A percentile compares a stretch with the other conserved stretches of the same genome.
These are phyloP conservation scores for Camponotus floridanus DNA, from an alignment of 1,140 invertebrate species.

Conservation along the genomic window DNA sequence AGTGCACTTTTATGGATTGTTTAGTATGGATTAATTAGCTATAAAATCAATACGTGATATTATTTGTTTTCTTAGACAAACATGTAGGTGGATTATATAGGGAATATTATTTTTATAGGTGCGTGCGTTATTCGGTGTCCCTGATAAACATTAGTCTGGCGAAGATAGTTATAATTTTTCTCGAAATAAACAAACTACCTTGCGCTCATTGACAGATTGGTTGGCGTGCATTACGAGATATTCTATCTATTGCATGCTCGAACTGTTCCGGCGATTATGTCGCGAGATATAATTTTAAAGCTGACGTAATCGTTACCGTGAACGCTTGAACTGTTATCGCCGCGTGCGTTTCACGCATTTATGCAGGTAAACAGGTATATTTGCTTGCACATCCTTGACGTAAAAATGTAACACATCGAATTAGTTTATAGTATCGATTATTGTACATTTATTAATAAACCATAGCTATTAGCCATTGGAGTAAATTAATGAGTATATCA, in stretches of 20 bases:
- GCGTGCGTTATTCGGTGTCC: background rate
- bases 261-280: slow-evolving; percentile 50
- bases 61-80: background rate
- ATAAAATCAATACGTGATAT: background rate
- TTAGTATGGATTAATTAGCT: background rate
- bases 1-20: background rate
- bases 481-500: background rate
- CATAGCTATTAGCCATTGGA: background rate
- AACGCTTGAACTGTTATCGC: slow-evolving; percentile 64
- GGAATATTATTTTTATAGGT: slow-evolving; percentile 12
- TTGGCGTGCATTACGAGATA: slow-evolving; percentile 10
- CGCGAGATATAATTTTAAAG: slow-evolving; percentile 71
- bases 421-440: slow-evolving; percentile 8
- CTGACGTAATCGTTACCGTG: slow-evolving; percentile 68
- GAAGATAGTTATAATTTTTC: slow-evolving; percentile 8
- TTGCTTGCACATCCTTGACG: background rate
- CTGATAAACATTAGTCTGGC: background rate
- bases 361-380: slow-evolving; percentile 58
- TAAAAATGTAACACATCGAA: slow-evolving; percentile 7
- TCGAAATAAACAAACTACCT: slow-evolving; percentile 18
- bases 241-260: slow-evolving; percentile 2
- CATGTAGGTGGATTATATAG: background rate
- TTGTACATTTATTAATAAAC: slow-evolving; percentile 3
- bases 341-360: slow-evolving; percentile 30
- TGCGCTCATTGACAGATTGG: slow-evolving; percentile 13